A percentile compares a stretch with the other conserved stretches of the same genome.
These are phyloP conservation scores for Plebejus argus DNA, from an alignment of 2,888 invertebrate species.

Conservation along the genomic window DNA sequence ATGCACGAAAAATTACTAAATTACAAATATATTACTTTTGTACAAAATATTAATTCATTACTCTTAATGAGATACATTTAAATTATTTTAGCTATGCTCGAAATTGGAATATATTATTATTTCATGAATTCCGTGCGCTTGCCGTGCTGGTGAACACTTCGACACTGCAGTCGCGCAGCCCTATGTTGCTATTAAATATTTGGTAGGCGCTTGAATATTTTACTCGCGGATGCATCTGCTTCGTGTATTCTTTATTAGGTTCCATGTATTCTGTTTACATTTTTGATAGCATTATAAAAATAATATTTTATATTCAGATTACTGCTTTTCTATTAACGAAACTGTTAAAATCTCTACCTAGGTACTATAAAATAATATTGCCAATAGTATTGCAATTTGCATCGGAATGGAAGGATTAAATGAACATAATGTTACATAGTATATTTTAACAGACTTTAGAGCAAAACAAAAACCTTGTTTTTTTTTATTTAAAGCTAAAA, in stretches of 20 bases:
- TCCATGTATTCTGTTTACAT: background rate
- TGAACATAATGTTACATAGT: too few species aligned
- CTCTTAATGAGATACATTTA: too few species aligned
- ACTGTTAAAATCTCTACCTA: too few species aligned
- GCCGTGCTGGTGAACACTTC: conserved; percentile 37
- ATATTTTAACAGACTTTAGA: too few species aligned
- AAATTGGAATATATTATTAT: background rate
- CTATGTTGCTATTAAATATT: conserved; percentile 70
- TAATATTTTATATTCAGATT: background rate
- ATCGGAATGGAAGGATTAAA: too few species aligned
- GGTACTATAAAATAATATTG: too few species aligned
- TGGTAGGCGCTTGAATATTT: conserved; percentile 56
- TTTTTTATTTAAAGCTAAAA: background rate
- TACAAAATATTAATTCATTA: too few species aligned
- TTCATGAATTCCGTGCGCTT: background rate
- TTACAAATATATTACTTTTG: too few species aligned
- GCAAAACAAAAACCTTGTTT: too few species aligned
- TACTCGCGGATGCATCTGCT: conserved; percentile 33
- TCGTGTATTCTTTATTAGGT: background rate
- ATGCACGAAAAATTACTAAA: too few species aligned
- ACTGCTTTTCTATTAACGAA: too few species aligned
- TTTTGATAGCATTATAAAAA: background rate
- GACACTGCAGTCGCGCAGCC: conserved; percentile 50
- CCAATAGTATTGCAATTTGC: too few species aligned
- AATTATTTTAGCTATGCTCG: conserved; percentile 43